phyloP scores from a whole-genome alignment of 1,140 invertebrate genomes.

The Glossosoma conforme region DNA sequence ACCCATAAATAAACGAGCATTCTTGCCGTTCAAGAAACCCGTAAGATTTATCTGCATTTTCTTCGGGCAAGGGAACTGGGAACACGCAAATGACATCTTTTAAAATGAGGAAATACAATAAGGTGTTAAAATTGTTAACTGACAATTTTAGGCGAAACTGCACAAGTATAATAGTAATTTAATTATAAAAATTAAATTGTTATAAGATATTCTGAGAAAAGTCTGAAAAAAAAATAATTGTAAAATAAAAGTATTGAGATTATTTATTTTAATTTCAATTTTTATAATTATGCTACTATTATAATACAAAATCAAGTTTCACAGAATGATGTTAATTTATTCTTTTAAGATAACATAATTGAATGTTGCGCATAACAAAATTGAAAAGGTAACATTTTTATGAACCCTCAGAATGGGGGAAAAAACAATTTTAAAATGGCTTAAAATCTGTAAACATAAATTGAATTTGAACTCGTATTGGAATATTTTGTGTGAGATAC shows the following conservation, averaged over 20 bases:
- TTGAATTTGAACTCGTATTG: background rate
- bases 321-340: background rate
- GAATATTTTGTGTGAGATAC: too few species aligned
- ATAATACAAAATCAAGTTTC: background rate
- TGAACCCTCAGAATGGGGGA: too few species aligned
- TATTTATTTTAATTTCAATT: background rate
- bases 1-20: conserved; percentile 94
- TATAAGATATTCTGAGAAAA: background rate
- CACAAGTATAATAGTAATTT: too few species aligned
- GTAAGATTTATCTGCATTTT: conserved; percentile 99
- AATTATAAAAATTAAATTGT: conserved; percentile 3
- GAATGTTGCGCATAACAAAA: too few species aligned
- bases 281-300: background rate
- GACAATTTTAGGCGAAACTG: background rate
- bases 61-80: conserved; percentile 88
- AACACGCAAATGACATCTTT: conserved; percentile 18
- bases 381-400: too few species aligned
- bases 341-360: too few species aligned
- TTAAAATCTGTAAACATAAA: background rate
- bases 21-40: conserved; percentile 97
- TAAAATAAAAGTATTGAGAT: too few species aligned
- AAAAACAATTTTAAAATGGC: too few species aligned
- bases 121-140: conserved; percentile 2
- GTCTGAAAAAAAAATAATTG: background rate
- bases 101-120: conserved; percentile 12